Evolutionary conservation across 2,888 invertebrate species (phyloP).

Genomic region (Temnothorax unifasciatus): DNA sequence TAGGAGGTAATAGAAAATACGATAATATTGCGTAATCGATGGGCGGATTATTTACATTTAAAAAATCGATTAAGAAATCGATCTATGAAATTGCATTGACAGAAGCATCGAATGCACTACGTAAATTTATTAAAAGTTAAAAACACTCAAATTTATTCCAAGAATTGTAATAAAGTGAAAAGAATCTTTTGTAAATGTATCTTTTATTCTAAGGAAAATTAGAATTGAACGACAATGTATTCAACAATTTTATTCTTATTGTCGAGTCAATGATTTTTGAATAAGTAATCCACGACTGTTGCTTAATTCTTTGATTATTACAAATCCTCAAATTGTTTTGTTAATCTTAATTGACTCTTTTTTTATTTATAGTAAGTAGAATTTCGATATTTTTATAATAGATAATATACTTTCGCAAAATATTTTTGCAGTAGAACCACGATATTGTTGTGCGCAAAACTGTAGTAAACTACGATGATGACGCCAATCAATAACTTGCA

Average conservation of each 20-base stretch:
- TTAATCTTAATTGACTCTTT: not conserved
- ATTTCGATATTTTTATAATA: not conserved
- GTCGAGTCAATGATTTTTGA: not conserved
- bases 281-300: not conserved
- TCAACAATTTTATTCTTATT: not conserved
- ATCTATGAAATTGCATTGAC: not conserved
- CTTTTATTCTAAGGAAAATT: not conserved
- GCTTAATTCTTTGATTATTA: not conserved
- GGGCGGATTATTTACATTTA: not conserved
- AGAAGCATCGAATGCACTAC: not conserved
- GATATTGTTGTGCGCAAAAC: not conserved
- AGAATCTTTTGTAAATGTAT: not conserved
- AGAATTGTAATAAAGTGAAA: not conserved
- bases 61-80: not conserved
- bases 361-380: not conserved
- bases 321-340: not conserved
- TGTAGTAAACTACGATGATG: not conserved
- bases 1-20: not conserved
- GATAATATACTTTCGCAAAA: too few species aligned
- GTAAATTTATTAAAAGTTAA: not conserved
- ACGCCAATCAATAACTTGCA: conserved; percentile 15
- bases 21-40: conserved; percentile 8
- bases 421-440: too few species aligned
- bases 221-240: not conserved
- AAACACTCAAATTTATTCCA: not conserved